Conservation (phyloP, 2,113 vertebrate species). For the Myanophis thanlyinensis region DNA sequence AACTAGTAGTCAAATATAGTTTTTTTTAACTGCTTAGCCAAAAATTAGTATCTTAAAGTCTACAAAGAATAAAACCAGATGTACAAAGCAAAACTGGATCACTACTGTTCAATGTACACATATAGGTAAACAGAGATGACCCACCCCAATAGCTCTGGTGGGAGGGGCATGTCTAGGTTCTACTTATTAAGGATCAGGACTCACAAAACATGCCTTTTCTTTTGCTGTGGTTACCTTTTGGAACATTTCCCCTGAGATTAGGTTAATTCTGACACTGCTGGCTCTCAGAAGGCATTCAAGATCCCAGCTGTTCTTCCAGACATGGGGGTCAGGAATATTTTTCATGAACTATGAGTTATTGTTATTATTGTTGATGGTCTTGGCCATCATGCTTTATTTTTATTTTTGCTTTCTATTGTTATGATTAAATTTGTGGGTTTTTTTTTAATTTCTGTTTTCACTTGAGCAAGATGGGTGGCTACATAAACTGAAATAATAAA, state of each 20-base stretch:
- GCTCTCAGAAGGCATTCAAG: not conserved
- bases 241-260: not conserved
- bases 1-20: not conserved
- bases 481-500: not conserved
- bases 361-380: not conserved
- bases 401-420: not conserved
- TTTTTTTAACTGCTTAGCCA: not conserved
- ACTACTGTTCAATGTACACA: not conserved
- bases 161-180: not conserved
- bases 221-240: not conserved
- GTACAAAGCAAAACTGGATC: not conserved
- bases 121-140: not conserved
- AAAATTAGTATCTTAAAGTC: not conserved
- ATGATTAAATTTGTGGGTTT: not conserved
- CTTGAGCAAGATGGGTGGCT: not conserved
- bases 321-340: not conserved
- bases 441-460: not conserved
- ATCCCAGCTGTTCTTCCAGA: not conserved
- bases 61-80: not conserved
- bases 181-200: not conserved
- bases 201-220: not conserved
- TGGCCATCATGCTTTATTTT: not conserved
- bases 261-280: not conserved
- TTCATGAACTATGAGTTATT: not conserved
- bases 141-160: not conserved